Conservation (phyloP, 1,140 invertebrate genomes). For the Pseudomyrmex cubaensis region DNA sequence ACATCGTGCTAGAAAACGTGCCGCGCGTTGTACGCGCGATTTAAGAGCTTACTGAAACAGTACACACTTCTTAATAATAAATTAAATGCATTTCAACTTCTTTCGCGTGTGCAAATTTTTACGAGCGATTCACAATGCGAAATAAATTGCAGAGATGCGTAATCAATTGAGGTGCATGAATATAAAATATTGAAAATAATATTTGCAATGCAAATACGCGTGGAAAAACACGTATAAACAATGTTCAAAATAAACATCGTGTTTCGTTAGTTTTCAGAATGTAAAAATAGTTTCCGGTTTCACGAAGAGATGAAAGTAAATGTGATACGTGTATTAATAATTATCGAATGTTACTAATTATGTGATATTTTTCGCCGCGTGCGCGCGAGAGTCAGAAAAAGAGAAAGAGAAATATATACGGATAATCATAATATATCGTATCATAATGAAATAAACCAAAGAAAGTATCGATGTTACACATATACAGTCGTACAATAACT, state of each 20-base stretch:
- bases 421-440: neutral
- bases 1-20: conserved; percentile 12
- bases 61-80: neutral
- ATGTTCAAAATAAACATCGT: conserved; percentile 4
- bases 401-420: neutral
- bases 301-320: neutral
- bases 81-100: neutral
- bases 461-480: neutral
- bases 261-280: neutral
- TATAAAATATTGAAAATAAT: conserved; percentile 18
- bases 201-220: neutral
- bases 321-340: too few relatives aligned
- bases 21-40: neutral
- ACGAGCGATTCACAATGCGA: neutral
- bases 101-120: conserved; percentile 8
- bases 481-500: neutral
- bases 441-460: too few relatives aligned
- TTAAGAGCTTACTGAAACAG: neutral
- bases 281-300: neutral
- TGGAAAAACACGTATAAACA: neutral
- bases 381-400: too few relatives aligned
- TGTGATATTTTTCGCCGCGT: neutral
- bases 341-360: neutral
- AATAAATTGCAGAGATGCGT: neutral
- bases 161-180: conserved; percentile 1